Evolutionary conservation across 2,797 vertebrate species (phyloP).

Genomic region (Spheniscus humboldti): DNA sequence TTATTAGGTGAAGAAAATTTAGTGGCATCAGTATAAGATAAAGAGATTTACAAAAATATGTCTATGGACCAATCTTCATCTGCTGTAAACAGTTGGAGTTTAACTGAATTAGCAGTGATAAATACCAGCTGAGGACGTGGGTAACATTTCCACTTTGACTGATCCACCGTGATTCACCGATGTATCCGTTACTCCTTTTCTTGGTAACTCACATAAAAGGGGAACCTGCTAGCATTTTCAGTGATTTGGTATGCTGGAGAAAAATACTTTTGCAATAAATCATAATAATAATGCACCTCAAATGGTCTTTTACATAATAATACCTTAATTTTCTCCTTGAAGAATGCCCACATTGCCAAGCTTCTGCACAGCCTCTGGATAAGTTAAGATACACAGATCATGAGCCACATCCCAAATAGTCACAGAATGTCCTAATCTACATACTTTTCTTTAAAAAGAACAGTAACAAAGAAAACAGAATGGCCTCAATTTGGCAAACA

Average conservation of each 20-base stretch:
- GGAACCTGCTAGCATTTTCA: background rate
- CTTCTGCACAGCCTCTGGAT: background rate
- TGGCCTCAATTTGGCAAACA: background rate
- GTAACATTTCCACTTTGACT: background rate
- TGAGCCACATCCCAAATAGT: background rate
- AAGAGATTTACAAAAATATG: background rate
- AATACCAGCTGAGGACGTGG: background rate
- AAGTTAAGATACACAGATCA: background rate
- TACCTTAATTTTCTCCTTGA: background rate
- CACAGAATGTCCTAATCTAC: background rate
- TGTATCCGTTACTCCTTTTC: background rate
- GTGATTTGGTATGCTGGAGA: background rate
- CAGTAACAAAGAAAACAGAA: background rate
- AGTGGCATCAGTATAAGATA: background rate
- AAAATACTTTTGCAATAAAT: background rate
- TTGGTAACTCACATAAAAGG: background rate
- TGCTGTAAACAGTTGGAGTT: background rate
- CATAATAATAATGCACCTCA: background rate
- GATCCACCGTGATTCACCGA: accelerated
- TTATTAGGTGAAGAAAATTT: background rate
- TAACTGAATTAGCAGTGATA: background rate
- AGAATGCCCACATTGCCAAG: background rate
- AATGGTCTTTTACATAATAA: background rate
- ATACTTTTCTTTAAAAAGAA: background rate
- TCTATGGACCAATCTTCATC: background rate